Evolutionary conservation across 1,140 invertebrate species (phyloP).

Genomic region (Lineus longissimus): DNA sequence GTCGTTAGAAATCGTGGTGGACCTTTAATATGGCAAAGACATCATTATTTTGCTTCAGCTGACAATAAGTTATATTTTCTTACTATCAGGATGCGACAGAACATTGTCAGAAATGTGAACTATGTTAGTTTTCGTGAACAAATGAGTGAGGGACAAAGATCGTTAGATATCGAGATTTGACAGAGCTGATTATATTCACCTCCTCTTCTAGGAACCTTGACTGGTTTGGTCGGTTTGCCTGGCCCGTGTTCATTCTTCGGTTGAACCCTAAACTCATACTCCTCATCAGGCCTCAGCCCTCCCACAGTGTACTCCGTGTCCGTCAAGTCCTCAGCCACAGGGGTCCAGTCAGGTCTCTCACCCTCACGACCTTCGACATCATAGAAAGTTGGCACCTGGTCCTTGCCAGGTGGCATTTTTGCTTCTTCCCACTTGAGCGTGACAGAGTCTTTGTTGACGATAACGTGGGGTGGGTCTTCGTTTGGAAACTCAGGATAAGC

Average conservation of each 20-base stretch:
- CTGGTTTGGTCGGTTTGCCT: background rate
- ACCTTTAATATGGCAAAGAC: no score
- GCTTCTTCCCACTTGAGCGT: background rate
- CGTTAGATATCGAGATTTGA: background rate
- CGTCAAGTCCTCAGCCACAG: constrained; percentile 34
- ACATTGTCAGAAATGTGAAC: no score
- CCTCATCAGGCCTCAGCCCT: constrained; percentile 5
- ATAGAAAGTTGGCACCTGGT: constrained; percentile 27
- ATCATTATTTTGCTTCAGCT: no score
- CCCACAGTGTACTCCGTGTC: constrained; percentile 16
- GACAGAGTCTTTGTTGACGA: background rate
- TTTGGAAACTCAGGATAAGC: no score
- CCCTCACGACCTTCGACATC: constrained; percentile 37
- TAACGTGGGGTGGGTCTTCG: no score
- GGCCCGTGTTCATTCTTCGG: background rate
- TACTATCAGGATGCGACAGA: no score
- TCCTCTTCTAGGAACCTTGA: background rate
- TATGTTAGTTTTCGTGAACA: constrained; percentile 22
- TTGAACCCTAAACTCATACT: background rate
- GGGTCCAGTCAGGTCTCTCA: constrained; percentile 35
- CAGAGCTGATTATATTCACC: background rate
- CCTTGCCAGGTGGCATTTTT: background rate
- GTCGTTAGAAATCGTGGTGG: background rate
- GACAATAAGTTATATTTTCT: no score
- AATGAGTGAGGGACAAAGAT: background rate